Evolutionary conservation across 2,797 vertebrate species (phyloP), one percentile per base, ranked within the genome.

Genomic region (Myotis myotis): DNA sequence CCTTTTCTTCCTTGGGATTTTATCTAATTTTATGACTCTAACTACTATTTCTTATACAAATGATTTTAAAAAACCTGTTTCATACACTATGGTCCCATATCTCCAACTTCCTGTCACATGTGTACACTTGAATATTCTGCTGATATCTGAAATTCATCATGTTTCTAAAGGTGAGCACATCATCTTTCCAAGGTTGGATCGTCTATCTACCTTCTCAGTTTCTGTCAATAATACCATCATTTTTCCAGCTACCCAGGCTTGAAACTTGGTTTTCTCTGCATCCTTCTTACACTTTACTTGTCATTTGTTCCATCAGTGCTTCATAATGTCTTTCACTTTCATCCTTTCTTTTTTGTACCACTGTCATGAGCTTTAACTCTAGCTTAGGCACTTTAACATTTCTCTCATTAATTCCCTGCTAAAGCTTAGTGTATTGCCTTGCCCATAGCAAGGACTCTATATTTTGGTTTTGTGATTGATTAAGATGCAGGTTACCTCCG

Each of bases 381-480:
- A 78, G 12, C n/a, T 91, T 75, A 75, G 57, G 72, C 20, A 74
- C 6, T 88, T 95, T 70, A 74, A 55, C 7, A 75, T 53, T 19
- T 93, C 80, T 11, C 47, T 89, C 47, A 68, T 74, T 33, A 83
- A 64, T 81, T 1, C 13, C 53, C 44, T 70, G 22, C 19, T 81
- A 82, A 78, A 72, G 41, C 53, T 80, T 62, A 79, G 3, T 53
- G 33, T 66, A 36, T 72, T 55, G 7, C n/a, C 38, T 93, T 92
- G 25, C 44, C 62, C 19, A 10, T 84, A 84, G 20, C 22, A 71
- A 12, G 8, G 25, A 76, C 53, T 57, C n/a, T 4, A 16, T 30
- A 84, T 55, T 91, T 94, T 87, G 49, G 1, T 81, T 94, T 87
- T 89, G 53, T 30, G 33, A 60, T 82, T 87, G 28, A 89, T 38